Base-by-base conservation (phyloP, 2,888 invertebrate genomes). In the Empis stercorea region DNA sequence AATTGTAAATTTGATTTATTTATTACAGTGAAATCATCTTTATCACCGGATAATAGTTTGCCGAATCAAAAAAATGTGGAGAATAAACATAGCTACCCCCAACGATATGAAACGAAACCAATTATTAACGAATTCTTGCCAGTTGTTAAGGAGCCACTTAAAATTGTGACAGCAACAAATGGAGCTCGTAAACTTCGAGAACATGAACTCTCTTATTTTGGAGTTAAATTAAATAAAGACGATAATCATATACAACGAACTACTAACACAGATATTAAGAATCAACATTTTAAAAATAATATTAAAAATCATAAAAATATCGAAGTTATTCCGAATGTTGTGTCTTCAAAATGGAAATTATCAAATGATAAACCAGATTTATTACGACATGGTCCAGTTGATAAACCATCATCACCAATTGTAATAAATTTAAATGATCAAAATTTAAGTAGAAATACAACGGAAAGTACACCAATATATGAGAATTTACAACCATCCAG, bases 171-270 rank as follows among this genome's bases (percentile, higher is more conserved):
- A 51, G 67, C 65, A 48, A 62, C 66, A 30, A 68, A 69, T 14
- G 69, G 69, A 14, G 64, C 69, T 43, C 63, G 79, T 53, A 72
- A 76, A 61, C 64, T 79, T 38, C 70, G 75, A 50, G 74, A 76
- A 40, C 78, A 75, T 52, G 79, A 79, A 57, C 65, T 79, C 42
- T 75, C 76, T 49, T 79, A 75, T 58, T 79, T 79, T 56, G 79
- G 79, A 27, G 58, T 71, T 14, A 61, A 62, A 45, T 49, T 55
- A 6, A 44, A 51, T 15, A 52, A 54, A n/a, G 45, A 50, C 13
- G 47, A 52, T 11, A 30, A 17, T 20, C 17, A 43, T 10, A 16
- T 16, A 17, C 36, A 44, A 30, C 44, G 40, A 44, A n/a, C 7
- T 30, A 20, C 36, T 34, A 10, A 10, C 36, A 17, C 16, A 36